Evolutionary conservation across 2,888 invertebrate genomes (phyloP).

Genomic region (Drosophila prolongata): DNA sequence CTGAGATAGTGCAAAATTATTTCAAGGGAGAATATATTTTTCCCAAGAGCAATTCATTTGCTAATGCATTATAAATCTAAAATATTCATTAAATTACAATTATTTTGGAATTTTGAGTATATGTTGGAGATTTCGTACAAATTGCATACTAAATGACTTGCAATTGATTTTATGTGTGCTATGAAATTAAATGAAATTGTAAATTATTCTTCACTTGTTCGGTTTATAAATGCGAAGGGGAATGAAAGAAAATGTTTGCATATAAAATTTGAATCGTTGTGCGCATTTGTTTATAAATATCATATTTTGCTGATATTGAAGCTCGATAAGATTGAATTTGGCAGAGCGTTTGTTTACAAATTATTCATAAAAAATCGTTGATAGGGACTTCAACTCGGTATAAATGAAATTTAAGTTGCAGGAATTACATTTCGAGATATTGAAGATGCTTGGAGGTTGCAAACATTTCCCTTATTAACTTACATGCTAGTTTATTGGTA

Average conservation of each 20-base stretch:
- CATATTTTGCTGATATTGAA: conserved; percentile 11
- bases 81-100: conserved; percentile 34
- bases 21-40: conserved; percentile 3
- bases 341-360: conserved; percentile 13
- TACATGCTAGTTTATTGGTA: conserved; percentile 29
- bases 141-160: conserved; percentile 60
- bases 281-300: conserved; percentile 21
- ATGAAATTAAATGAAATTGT: conserved; percentile 13
- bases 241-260: conserved; percentile 21
- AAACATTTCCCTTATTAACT: conserved; percentile 12
- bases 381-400: conserved; percentile 6
- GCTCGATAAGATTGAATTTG: conserved; percentile 9
- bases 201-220: conserved; percentile 8
- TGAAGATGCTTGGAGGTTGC: not conserved
- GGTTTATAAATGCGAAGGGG: conserved; percentile 10
- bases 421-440: conserved; percentile 13
- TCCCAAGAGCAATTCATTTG: conserved; percentile 1
- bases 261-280: conserved; percentile 13
- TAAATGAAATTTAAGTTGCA: conserved; percentile 7
- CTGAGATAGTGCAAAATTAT: conserved; percentile 29
- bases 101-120: conserved; percentile 67
- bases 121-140: conserved; percentile 28
- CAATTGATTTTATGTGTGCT: conserved; percentile 17
- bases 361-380: conserved; percentile 4
- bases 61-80: conserved; percentile 21